A percentile compares a stretch with the other conserved stretches of the same genome.
Evolutionary conservation across 2,113 vertebrate species (phyloP).

Genomic region (Brienomyrus brachyistius): DNA sequence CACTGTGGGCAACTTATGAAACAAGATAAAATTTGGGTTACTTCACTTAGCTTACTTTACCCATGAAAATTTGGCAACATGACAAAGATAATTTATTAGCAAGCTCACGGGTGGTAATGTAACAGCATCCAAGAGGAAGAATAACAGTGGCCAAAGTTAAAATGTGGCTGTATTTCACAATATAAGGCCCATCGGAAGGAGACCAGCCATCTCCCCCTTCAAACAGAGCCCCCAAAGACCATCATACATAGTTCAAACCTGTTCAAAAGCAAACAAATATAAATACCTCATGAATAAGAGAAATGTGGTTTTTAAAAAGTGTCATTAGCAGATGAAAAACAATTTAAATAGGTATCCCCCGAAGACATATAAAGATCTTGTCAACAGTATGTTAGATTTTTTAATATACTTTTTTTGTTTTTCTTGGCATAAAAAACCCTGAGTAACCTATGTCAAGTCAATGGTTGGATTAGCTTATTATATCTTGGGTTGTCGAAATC

Average conservation of each 20-base stretch:
- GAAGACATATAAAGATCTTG: slow-evolving; percentile 44
- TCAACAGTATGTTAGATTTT: slow-evolving; percentile 52
- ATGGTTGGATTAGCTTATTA: slow-evolving; percentile 13
- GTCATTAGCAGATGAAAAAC: slow-evolving; percentile 15
- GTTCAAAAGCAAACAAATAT: slow-evolving; percentile 35
- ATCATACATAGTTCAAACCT: slow-evolving; percentile 18
- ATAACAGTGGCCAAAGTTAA: neutral
- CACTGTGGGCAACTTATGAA: neutral
- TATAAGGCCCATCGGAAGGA: neutral
- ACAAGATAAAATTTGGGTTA: neutral
- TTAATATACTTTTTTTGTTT: slow-evolving; percentile 26
- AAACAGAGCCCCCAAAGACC: neutral
- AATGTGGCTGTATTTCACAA: neutral
- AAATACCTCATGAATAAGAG: slow-evolving; percentile 27
- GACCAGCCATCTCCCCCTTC: neutral
- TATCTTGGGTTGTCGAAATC: neutral
- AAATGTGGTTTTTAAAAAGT: slow-evolving; percentile 11
- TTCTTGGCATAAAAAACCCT: slow-evolving; percentile 66
- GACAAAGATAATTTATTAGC: slow-evolving; percentile 33
- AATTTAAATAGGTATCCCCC: slow-evolving; percentile 38
- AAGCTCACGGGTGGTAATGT: slow-evolving; percentile 11
- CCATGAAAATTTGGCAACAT: slow-evolving; percentile 41
- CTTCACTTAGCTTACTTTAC: neutral
- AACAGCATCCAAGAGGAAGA: slow-evolving; percentile 6
- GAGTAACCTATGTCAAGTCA: slow-evolving; percentile 52